These are phyloP conservation scores for Manis crassicaudata DNA, from an alignment of 2,797 vertebrate species.

Conservation along the genomic window DNA sequence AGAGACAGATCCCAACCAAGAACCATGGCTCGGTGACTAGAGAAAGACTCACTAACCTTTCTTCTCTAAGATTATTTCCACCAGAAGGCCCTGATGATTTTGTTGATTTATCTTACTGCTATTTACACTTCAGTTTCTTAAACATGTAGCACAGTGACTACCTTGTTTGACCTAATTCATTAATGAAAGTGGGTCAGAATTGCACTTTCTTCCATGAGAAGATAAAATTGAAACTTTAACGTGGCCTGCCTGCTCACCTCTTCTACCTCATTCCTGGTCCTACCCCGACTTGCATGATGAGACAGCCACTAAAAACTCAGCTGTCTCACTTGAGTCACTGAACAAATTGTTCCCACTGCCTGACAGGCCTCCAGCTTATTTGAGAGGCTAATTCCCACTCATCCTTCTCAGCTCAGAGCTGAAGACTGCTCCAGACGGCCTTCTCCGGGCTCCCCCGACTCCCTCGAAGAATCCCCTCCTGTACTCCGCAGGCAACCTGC, in stretches of 20 bases:
- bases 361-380: background rate
- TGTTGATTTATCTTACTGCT: background rate
- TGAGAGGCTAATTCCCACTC: background rate
- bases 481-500: background rate
- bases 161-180: background rate
- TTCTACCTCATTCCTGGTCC: background rate
- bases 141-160: background rate
- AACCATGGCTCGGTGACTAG: background rate
- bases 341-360: background rate
- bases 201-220: background rate
- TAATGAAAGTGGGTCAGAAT: background rate
- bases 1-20: conserved; percentile 43
- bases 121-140: background rate
- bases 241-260: background rate
- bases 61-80: background rate
- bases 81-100: background rate
- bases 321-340: background rate
- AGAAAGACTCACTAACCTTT: background rate
- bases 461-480: background rate
- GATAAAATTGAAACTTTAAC: background rate
- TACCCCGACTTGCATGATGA: background rate
- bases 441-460: background rate
- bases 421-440: background rate
- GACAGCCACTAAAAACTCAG: background rate
- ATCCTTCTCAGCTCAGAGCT: background rate